Evolutionary conservation across 2,888 invertebrate genomes (phyloP).

Genomic region (Smittia sp.): DNA sequence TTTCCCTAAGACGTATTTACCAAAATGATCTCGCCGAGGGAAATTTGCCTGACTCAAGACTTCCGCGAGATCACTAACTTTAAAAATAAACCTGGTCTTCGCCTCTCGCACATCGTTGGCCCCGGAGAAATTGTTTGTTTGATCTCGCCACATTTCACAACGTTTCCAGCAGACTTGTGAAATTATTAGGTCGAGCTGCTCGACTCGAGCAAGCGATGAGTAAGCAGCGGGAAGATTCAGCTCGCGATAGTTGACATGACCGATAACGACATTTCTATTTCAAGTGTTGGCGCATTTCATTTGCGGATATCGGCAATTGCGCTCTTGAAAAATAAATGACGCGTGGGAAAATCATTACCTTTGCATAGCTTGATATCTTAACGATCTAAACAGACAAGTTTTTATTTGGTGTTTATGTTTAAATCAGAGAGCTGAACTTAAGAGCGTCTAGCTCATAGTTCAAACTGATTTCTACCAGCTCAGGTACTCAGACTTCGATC

Average conservation of each 20-base stretch:
- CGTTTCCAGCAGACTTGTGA: neutral
- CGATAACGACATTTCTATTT: neutral
- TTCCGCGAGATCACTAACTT: neutral
- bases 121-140: neutral
- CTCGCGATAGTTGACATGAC: neutral
- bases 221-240: neutral
- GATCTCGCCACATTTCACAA: neutral
- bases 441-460: too few relatives aligned
- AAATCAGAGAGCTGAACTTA: too few relatives aligned
- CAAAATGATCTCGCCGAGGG: conserved; percentile 18
- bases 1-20: conserved; percentile 27
- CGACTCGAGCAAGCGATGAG: neutral
- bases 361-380: too few relatives aligned
- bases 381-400: too few relatives aligned
- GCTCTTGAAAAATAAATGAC: too few relatives aligned
- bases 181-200: neutral
- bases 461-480: too few relatives aligned
- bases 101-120: neutral
- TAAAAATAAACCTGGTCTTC: neutral
- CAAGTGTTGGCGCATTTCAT: too few relatives aligned
- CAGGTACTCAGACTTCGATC: too few relatives aligned
- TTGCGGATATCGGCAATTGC: too few relatives aligned
- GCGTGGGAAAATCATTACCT: too few relatives aligned
- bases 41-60: conserved; percentile 30
- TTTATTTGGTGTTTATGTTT: too few relatives aligned